Conservation (phyloP, 2,888 invertebrate species). For the Acrobasis consociella region DNA sequence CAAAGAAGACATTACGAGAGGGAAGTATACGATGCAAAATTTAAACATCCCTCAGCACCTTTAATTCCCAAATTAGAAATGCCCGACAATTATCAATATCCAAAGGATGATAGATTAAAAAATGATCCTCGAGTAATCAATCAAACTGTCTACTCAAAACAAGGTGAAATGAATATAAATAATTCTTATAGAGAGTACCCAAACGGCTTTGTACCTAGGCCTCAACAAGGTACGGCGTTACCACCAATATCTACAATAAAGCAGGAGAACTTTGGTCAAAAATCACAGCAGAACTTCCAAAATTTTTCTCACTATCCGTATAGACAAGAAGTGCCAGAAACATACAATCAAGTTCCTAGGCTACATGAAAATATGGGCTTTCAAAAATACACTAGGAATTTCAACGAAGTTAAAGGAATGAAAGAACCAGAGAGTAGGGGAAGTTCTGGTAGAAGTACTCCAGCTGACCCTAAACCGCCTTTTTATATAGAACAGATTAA, state of each 20-base stretch:
- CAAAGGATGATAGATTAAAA: slow-evolving; percentile 68
- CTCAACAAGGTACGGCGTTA: slow-evolving; percentile 62
- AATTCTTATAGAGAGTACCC: slow-evolving; percentile 61
- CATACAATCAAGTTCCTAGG: slow-evolving; percentile 56
- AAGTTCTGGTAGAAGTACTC: slow-evolving; percentile 42
- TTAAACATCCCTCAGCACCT: slow-evolving; percentile 69
- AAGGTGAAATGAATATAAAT: slow-evolving; percentile 49
- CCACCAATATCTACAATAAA: slow-evolving; percentile 80
- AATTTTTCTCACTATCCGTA: slow-evolving; percentile 63
- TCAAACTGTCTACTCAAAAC: slow-evolving; percentile 53
- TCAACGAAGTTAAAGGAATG: slow-evolving; percentile 48
- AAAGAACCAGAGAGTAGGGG: slow-evolving; percentile 52
- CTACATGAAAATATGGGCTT: slow-evolving; percentile 68
- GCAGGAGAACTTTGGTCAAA: slow-evolving; percentile 73
- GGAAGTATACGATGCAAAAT: slow-evolving; percentile 70
- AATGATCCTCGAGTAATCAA: slow-evolving; percentile 52
- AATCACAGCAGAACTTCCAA: slow-evolving; percentile 59
- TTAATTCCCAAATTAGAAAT: slow-evolving; percentile 76
- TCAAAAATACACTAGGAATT: slow-evolving; percentile 68
- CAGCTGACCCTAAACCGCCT: slow-evolving; percentile 63
- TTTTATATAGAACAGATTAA: slow-evolving; percentile 80
- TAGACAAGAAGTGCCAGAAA: slow-evolving; percentile 52
- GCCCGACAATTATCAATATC: slow-evolving; percentile 71
- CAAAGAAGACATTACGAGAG: slow-evolving; percentile 71
- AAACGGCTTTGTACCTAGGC: slow-evolving; percentile 51